Evolutionary conservation across 2,888 invertebrate species (phyloP), one percentile per base, ranked within the genome.

Genomic region (Dorcus parallelipipedus): DNA sequence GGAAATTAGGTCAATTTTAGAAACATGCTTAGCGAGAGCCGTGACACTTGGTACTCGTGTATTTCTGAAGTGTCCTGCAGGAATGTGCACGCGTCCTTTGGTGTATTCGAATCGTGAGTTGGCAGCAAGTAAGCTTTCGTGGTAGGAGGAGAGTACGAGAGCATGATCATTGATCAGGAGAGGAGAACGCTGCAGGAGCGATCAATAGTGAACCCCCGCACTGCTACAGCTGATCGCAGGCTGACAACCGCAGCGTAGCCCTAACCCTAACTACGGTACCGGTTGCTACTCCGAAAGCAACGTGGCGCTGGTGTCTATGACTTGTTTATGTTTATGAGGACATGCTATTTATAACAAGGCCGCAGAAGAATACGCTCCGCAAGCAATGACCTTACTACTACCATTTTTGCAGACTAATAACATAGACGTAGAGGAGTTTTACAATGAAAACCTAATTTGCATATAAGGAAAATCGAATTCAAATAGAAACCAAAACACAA

Each of bases 181-280:
- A 65, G 66, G 67, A 62, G 65, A 67, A 58, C 59, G 59, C 67
- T 70, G 72, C 69, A 68, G 66, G 67, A 68, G 47, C 71, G 74
- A 75, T 75, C 75, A 73, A 75, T 75, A 74, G 69, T 59, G 67
- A 70, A 73, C 73, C 73, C 74, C 74, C 75, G 75, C 75, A 75
- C 75, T 75, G 74, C 75, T 74, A 75, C 75, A 75, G 75, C 75
- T 75, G 75, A 75, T 75, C 74, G 70, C 69, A 66, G 70, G 71
- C 69, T 71, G 70, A 69, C 72, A 71, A 64, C 67, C 64, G 66
- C 67, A 67, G 49, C 57, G 57, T 51, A 51, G 56, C 51, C 52
- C 56, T 45, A 52, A 56, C 56, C 56, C 56, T 57, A 57, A 38
- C 50, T 9, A 49, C 14, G 23, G n/a, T 20, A 26, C 49, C 49